Evolutionary conservation across 2,113 vertebrate species (phyloP).

Genomic region (Megaleporinus macrocephalus): DNA sequence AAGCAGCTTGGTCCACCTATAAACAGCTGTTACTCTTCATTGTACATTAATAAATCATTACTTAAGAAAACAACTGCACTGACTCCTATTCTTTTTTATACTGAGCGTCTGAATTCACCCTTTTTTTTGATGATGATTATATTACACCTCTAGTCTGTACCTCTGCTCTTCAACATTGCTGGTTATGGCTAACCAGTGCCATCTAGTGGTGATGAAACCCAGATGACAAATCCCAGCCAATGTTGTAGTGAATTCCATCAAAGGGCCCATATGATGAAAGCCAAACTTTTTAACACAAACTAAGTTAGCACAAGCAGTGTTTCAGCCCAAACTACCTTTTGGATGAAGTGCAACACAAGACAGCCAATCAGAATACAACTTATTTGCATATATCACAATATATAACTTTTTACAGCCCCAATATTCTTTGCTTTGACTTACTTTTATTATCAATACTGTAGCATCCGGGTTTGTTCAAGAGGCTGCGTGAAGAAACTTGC

Average conservation of each 20-base stretch:
- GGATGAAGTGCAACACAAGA: too few relatives aligned
- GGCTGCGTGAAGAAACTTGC: too few relatives aligned
- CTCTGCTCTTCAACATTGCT: neutral
- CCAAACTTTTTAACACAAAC: too few relatives aligned
- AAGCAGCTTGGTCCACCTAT: neutral
- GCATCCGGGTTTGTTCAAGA: too few relatives aligned
- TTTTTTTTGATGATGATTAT: neutral
- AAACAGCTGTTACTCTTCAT: neutral
- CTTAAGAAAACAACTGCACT: neutral
- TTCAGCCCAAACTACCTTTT: too few relatives aligned
- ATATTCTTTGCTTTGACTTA: too few relatives aligned
- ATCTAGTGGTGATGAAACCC: conserved; percentile 21
- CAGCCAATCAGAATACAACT: too few relatives aligned
- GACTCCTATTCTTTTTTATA: neutral
- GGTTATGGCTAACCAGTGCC: conserved; percentile 5
- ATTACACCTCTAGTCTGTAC: neutral
- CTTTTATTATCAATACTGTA: too few relatives aligned
- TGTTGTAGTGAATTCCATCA: too few relatives aligned
- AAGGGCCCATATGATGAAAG: neutral
- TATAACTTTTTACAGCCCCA: too few relatives aligned
- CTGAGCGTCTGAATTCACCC: neutral
- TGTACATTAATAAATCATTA: neutral
- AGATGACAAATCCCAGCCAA: neutral
- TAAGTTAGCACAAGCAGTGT: too few relatives aligned
- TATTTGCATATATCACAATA: too few relatives aligned